Evolutionary conservation across 2,888 invertebrate genomes (phyloP), one percentile per base, ranked within the genome.

Genomic region (Patella depressa): DNA sequence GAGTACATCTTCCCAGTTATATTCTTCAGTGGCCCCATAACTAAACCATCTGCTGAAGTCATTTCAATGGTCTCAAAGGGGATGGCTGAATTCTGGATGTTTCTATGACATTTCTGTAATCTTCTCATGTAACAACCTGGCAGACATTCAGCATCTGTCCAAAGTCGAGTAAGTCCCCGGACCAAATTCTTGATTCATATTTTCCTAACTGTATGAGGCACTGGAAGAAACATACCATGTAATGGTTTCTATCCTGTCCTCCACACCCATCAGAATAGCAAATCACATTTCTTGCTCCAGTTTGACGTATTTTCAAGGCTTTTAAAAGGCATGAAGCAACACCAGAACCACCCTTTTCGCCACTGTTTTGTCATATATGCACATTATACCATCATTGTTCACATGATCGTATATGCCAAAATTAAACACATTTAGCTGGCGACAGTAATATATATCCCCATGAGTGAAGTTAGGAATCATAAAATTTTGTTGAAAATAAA

Each of bases 1-100:
- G 14, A 15, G n/a, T 7, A 55, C 54, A n/a, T 65, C n/a, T 11
- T 45, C 14, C n/a, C 53, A 53, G 45, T 75, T 54, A 53, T 19
- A 29, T 70, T 75, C 75, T 19, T 75, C 75, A 70, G 53, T 75
- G n/a, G 4, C 24, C 17, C 70, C 75, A 75, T 71, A 75, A 34
- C 53, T 34, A 24, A 75, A 70, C 75, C 69, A 75, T 53, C 45
- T 75, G 17, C 14, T 34, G 19, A 24, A 19, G 17, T 24, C 29
- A 75, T 59, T 17, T 29, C 24, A 12, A 75, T 69, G 11, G 69
- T 69, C n/a, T 57, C 12, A 24, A 74, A 74, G 19, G 75, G 70
- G n/a, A n/a, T 15, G 15, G 69, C 53, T 24, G 45, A 71, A 45
- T 65, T 24, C 71, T 75, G 53, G 65, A 65, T 19, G n/a, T 71